Conservation (phyloP, 2,113 vertebrate species). For the Okapia johnstoni region DNA sequence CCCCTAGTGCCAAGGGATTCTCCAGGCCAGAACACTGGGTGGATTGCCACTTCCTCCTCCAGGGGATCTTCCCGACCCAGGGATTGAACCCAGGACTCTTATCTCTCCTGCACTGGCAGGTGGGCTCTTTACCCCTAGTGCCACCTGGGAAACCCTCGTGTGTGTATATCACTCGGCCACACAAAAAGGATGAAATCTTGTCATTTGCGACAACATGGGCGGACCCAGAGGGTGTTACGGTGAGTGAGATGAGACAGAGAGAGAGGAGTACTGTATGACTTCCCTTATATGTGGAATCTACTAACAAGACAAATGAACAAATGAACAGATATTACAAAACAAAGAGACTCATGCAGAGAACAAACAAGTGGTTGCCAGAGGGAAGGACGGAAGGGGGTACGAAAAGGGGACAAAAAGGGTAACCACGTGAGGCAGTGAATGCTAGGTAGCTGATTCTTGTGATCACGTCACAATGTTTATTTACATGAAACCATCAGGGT, state of each 20-base stretch:
- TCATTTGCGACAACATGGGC: background rate
- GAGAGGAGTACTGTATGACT: background rate
- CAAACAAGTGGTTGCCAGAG: background rate
- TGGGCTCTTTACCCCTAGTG: background rate
- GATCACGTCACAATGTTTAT: background rate
- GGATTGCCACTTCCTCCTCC: background rate
- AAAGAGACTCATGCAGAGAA: background rate
- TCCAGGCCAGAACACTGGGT: too few species aligned
- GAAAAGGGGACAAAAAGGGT: background rate
- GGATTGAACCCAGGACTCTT: background rate
- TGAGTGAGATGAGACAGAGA: background rate
- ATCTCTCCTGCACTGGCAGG: fast-evolving
- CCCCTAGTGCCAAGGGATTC: background rate
- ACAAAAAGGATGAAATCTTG: background rate
- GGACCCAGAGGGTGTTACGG: background rate
- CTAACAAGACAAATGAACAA: background rate
- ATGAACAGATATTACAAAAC: too few species aligned
- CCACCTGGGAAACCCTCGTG: background rate
- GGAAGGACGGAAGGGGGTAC: background rate
- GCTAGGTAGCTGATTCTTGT: background rate
- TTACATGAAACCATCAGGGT: background rate
- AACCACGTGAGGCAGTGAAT: background rate
- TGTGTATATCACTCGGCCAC: background rate
- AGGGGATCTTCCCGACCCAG: background rate
- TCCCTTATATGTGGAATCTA: background rate